phyloP scores from a whole-genome alignment of 2,888 invertebrate genomes.

The Parnassius apollo region DNA sequence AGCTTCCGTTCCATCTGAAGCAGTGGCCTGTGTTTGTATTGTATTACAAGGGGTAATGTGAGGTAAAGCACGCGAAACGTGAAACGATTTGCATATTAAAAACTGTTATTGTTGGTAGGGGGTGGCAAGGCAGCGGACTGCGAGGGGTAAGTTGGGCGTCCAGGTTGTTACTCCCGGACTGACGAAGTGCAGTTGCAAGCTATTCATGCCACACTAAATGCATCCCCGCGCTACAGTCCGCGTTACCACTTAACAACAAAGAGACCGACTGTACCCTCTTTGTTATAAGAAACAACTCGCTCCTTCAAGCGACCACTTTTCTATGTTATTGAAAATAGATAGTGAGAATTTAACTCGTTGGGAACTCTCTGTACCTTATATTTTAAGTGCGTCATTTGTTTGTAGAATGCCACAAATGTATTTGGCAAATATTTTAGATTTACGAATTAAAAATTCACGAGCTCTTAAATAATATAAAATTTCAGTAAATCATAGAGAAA shows the following conservation, averaged over 20 bases:
- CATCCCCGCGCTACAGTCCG: slow-evolving; percentile 53
- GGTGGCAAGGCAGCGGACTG: slow-evolving; percentile 45
- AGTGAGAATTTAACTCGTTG: slow-evolving; percentile 46
- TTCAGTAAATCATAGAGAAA: no score
- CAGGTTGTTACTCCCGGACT: slow-evolving; percentile 75
- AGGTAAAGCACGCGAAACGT: slow-evolving; percentile 26
- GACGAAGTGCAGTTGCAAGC: slow-evolving; percentile 78
- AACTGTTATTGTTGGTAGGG: slow-evolving; percentile 42
- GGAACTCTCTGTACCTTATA: slow-evolving; percentile 24
- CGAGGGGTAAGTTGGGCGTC: slow-evolving; percentile 48
- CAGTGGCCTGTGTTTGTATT: slow-evolving; percentile 25
- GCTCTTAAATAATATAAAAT: no score
- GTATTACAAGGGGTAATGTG: slow-evolving; percentile 27
- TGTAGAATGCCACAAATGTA: neutral
- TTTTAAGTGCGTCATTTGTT: slow-evolving; percentile 9
- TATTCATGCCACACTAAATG: slow-evolving; percentile 74
- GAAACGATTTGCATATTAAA: slow-evolving; percentile 28
- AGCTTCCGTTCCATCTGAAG: slow-evolving; percentile 3
- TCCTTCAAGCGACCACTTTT: slow-evolving; percentile 64
- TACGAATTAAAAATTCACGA: no score
- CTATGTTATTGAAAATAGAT: slow-evolving; percentile 56
- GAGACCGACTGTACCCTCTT: slow-evolving; percentile 76
- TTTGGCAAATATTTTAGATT: neutral
- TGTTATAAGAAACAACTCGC: slow-evolving; percentile 75
- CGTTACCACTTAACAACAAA: slow-evolving; percentile 77